Evolutionary conservation across 2,113 vertebrate species (phyloP).

Genomic region (Barnardius zonarius): DNA sequence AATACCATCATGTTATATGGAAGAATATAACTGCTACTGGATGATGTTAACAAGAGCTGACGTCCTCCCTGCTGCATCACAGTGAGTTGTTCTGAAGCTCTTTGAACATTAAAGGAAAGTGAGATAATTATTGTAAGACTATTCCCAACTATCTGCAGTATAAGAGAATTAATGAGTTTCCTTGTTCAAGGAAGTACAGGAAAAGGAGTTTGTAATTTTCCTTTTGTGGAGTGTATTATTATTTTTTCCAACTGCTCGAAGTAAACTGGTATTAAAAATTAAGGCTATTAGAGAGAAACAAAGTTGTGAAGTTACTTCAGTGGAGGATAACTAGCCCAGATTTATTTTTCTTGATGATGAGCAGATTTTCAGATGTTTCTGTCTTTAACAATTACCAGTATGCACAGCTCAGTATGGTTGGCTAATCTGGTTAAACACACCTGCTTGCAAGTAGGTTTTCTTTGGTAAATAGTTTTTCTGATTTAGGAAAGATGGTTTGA

Average conservation of each 20-base stretch:
- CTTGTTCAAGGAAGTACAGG: not conserved
- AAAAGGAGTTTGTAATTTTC: not conserved
- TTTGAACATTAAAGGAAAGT: not conserved
- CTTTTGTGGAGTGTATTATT: not conserved
- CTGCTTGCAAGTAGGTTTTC: not conserved
- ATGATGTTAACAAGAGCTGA: not conserved
- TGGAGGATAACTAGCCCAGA: not conserved
- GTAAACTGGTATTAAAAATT: not conserved
- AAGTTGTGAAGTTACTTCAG: not conserved
- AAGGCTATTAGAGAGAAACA: not conserved
- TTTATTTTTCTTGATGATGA: not conserved
- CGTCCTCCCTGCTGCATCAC: not conserved
- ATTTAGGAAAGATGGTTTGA: not conserved
- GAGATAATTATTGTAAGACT: not conserved
- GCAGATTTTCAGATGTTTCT: not conserved
- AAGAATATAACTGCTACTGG: not conserved
- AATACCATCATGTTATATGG: not conserved
- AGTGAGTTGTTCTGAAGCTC: not conserved
- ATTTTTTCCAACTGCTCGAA: not conserved
- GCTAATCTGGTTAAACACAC: slow-evolving; percentile 2
- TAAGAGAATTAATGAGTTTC: not conserved
- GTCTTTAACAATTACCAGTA: not conserved
- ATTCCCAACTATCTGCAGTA: not conserved
- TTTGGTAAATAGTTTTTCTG: slow-evolving; percentile 7
- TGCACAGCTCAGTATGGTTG: not conserved